A percentile compares a stretch with the other conserved stretches of the same genome.
Evolutionary conservation across 2,113 vertebrate genomes (phyloP).

Genomic region (Caranx melampygus): DNA sequence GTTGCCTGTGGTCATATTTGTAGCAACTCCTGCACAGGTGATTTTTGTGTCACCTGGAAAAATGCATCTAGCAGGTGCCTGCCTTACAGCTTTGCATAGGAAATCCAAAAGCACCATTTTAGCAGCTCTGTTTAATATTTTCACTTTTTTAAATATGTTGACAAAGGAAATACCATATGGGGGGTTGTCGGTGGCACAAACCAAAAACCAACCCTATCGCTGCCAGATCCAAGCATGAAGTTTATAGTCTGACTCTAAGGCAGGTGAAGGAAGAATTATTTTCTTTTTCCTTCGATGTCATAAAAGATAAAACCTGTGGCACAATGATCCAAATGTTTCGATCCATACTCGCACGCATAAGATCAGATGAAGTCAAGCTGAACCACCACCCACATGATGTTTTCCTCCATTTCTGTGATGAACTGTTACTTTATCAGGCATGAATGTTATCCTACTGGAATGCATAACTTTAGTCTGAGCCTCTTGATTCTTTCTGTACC

Average conservation of each 20-base stretch:
- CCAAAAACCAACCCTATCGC: conserved; percentile 3
- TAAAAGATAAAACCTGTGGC: conserved; percentile 10
- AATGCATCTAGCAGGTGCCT: conserved; percentile 47
- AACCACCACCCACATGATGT: conserved; percentile 3
- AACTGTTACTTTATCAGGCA: conserved; percentile 53
- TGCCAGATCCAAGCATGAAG: conserved; percentile 13
- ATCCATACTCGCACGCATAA: conserved; percentile 17
- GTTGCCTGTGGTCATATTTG: conserved; percentile 47
- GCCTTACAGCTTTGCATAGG: conserved; percentile 43
- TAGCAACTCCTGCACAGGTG: conserved; percentile 53
- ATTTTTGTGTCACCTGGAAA: conserved; percentile 38
- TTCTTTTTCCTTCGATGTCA: conserved; percentile 19
- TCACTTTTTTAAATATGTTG: conserved; percentile 6
- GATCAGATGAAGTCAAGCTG: not conserved
- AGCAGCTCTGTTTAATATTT: conserved; percentile 7
- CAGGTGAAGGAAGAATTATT: not conserved
- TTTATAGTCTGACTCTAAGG: not conserved
- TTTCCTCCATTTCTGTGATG: conserved; percentile 41
- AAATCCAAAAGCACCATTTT: conserved; percentile 47
- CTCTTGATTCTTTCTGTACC: conserved; percentile 44
- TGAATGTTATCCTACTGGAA: conserved; percentile 58
- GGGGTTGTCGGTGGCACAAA: not conserved
- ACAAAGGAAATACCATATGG: not conserved
- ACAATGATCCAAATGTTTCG: not conserved
- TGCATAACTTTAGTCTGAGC: conserved; percentile 44